These are phyloP conservation scores for Struthidea cinerea DNA, from an alignment of 2,113 vertebrate species.

Conservation along the genomic window DNA sequence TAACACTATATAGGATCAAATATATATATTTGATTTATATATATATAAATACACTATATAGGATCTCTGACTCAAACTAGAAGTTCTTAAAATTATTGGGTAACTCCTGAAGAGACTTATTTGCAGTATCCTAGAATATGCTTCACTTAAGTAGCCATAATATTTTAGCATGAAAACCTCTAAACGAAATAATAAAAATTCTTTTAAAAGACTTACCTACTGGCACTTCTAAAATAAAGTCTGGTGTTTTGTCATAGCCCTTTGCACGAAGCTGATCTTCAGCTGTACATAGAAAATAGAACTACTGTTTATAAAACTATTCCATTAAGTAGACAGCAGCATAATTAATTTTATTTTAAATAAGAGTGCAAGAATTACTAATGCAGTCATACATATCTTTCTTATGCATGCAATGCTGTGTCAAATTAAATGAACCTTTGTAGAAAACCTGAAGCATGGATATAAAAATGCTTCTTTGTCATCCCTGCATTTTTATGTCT, in stretches of 20 bases:
- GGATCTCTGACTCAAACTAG: background rate
- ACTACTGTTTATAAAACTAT: slow-evolving; percentile 57
- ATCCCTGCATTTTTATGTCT: slow-evolving; percentile 73
- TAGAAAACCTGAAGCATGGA: slow-evolving; percentile 69
- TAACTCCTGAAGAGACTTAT: background rate
- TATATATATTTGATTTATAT: too few species aligned
- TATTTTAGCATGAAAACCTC: background rate
- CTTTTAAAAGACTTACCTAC: slow-evolving; percentile 81
- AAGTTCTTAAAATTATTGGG: background rate
- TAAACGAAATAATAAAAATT: background rate
- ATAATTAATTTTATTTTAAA: slow-evolving; percentile 74
- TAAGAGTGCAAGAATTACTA: slow-evolving; percentile 68
- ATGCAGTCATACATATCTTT: slow-evolving; percentile 69
- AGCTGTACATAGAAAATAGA: slow-evolving; percentile 77
- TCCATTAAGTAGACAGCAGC: slow-evolving; percentile 64
- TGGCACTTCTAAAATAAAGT: slow-evolving; percentile 97
- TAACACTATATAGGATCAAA: background rate
- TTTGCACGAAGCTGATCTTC: slow-evolving; percentile 95
- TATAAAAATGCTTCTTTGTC: slow-evolving; percentile 73
- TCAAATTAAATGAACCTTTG: slow-evolving; percentile 76
- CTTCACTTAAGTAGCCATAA: background rate
- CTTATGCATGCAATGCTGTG: slow-evolving; percentile 57
- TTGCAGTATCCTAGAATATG: background rate
- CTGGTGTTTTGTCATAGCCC: slow-evolving; percentile 98
- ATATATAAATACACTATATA: background rate